Evolutionary conservation across 1,140 invertebrate species (phyloP), one percentile per base, ranked within the genome.

Genomic region (Trinorchestia longiramus): DNA sequence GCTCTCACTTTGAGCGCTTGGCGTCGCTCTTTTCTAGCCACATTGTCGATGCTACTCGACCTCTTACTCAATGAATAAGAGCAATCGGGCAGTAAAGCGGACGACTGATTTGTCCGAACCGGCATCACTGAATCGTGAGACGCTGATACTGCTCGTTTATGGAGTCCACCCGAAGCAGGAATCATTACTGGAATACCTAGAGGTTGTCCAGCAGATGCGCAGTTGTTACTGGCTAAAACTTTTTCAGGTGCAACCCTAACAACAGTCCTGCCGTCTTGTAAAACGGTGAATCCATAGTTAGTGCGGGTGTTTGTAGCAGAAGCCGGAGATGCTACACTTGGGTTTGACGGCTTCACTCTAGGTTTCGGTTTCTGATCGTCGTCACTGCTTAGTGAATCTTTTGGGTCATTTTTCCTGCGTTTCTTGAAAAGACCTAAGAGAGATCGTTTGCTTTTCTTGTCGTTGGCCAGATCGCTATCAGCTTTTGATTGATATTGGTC

Each of bases 1-100:
- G 98, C 98, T 95, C 98, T 97, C 17, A 98, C 98, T 97, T 98
- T 98, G 45, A 98, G 95, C 97, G 97, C 98, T 97, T 98, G 98
- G 92, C 98, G 97, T 36, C 97, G 97, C 97, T 98, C 96, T 87
- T 97, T 97, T 45, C 96, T 96, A 77, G 96, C 95, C 11, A 97
- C 95, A 36, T 96, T 97, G 95, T 97, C 96, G 41, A 96, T 97
- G 95, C 96, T 96, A 23, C 96, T 96, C 88, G 96, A 96, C 41
- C 96, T 95, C n/a, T 92, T 96, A 0, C 96, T 95, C 96, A 96
- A 96, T 17, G 96, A 95, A 40, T 95, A 62, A 4, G 96, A 95
- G 77, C 96, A 62, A 43, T 96, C 96, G 11, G 95, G 88, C 19
- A 95, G 77, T 42, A 95, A 96, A 41, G 43, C 90, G 91, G 95